Base-by-base conservation (phyloP, 2,888 invertebrate species). In the Eupsilia transversa region DNA sequence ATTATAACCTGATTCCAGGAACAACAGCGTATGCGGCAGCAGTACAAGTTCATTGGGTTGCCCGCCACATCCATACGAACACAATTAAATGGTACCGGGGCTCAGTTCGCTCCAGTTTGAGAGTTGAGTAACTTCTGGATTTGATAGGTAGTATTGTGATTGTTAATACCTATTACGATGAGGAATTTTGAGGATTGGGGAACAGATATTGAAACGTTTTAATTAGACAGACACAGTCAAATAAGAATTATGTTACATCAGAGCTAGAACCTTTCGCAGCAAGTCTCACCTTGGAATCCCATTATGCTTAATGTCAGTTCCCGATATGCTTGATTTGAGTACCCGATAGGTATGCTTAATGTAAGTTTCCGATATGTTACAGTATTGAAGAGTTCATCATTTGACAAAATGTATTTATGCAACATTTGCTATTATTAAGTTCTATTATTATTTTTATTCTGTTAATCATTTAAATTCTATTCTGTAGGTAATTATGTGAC, bases 31-130 rank as follows among this genome's bases (percentile, higher is more conserved):
- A n/a, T 5, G 59, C 6, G 17, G 30, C 38, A 27, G n/a, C n/a
- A 59, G 57, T 33, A 12, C n/a, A 33, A 52, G 56, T 57, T 56
- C 49, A 77, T 82, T 67, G 52, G 61, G 67, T 57, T 57, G 10
- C 78, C 7, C 35, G 77, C 77, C 78, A 82, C 82, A 67, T 67
- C 3, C 77, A n/a, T 17, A 49, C 14, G n/a, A 82, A 33, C 61
- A 67, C 56, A 82, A 67, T 61, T 77, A 57, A 54, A 67, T 63
- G 33, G 54, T 63, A 52, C 66, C n/a, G 33, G 4, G 14, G 3
- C 30, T 78, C 14, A 27, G 77, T 38, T 35, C 57, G 67, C 35
- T 67, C 52, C 49, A 78, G 67, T 82, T 82, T 38, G 14, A 41
- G 41, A 81, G 56, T 66, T 63, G 30, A 52, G 7, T 12, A 65